Conservation (phyloP, 2,113 vertebrate species). For the Ariopsis seemanni region DNA sequence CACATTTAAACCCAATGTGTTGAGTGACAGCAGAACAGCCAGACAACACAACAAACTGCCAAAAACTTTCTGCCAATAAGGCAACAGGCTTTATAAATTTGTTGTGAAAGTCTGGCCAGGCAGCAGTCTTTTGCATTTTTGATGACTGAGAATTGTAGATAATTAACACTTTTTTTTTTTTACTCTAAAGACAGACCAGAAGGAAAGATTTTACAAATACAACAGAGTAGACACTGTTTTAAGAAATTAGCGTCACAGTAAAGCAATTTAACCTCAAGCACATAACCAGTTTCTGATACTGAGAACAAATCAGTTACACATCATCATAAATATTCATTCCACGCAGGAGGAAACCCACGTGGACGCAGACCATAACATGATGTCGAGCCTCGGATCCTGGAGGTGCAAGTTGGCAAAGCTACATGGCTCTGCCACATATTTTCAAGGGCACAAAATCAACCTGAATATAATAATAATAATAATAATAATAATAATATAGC, state of each 20-base stretch:
- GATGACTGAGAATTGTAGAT: neutral
- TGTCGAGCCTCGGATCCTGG: neutral
- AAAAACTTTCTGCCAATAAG: neutral
- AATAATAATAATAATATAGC: no score
- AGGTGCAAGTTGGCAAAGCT: neutral
- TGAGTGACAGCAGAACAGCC: neutral
- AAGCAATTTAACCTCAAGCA: no score
- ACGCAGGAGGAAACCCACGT: neutral
- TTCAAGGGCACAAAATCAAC: no score
- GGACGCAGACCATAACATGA: neutral
- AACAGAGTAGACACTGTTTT: neutral
- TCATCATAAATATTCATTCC: constrained; percentile 6
- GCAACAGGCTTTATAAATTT: neutral
- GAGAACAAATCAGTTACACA: constrained; percentile 5
- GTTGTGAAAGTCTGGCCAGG: neutral
- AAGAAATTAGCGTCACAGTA: neutral
- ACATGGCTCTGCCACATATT: neutral
- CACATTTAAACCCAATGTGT: neutral
- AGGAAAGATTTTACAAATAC: neutral
- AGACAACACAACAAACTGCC: neutral
- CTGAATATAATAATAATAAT: no score
- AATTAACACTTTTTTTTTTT: neutral
- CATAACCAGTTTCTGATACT: neutral
- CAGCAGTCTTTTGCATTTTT: neutral
- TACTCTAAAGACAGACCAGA: neutral